phyloP scores from a whole-genome alignment of 2,113 vertebrate genomes.

The Zosterops borbonicus region DNA sequence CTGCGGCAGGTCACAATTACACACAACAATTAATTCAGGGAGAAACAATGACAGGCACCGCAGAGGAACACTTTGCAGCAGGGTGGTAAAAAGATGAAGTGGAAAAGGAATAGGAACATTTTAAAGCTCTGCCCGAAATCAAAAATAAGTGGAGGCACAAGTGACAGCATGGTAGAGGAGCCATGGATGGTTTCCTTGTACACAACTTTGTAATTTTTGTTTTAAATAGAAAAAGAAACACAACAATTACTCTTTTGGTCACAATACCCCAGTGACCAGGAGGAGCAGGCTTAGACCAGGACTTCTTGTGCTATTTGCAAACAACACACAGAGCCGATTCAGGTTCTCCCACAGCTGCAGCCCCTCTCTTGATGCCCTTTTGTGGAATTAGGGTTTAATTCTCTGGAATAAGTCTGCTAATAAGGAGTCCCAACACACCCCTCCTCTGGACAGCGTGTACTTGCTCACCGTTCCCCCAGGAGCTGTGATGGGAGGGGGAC shows the following conservation, averaged over 20 bases:
- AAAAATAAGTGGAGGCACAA: neutral
- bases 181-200: neutral
- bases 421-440: neutral
- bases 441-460: neutral
- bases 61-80: neutral
- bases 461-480: neutral
- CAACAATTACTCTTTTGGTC: neutral
- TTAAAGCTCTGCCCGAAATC: neutral
- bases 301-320: slow-evolving; percentile 36
- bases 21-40: slow-evolving; percentile 20
- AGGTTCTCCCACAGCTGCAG: neutral
- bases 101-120: neutral
- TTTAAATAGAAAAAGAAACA: slow-evolving; percentile 16
- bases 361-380: slow-evolving; percentile 11
- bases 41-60: neutral
- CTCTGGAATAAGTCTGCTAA: slow-evolving; percentile 41
- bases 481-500: neutral
- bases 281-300: neutral
- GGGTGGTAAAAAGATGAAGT: neutral
- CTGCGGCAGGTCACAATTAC: slow-evolving; percentile 20
- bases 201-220: neutral
- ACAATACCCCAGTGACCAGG: neutral
- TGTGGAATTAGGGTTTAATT: slow-evolving; percentile 50
- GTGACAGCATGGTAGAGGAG: neutral
- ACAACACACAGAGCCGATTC: neutral